phyloP scores from a whole-genome alignment of 2,113 vertebrate species.

The Pantherophis guttatus region DNA sequence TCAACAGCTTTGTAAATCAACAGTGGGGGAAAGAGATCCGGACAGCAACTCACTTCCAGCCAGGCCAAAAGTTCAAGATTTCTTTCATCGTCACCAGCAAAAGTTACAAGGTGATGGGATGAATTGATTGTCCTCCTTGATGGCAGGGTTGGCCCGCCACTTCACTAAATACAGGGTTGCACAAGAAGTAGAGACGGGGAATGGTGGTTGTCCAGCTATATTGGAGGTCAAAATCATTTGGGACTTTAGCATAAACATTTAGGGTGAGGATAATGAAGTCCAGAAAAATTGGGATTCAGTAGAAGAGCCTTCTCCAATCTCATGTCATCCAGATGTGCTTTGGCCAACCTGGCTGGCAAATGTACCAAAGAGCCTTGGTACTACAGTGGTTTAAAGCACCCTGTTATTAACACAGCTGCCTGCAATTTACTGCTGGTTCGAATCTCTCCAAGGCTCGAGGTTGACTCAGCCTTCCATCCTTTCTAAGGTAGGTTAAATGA shows the following conservation, averaged over 20 bases:
- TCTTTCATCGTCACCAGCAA: background rate
- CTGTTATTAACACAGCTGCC: no score
- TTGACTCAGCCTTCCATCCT: no score
- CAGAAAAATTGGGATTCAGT: no score
- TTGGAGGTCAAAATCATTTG: background rate
- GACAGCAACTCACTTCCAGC: background rate
- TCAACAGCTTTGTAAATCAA: background rate
- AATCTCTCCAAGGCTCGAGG: no score
- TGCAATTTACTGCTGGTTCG: no score
- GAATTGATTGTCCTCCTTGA: background rate
- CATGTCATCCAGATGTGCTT: background rate
- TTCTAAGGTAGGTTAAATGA: no score
- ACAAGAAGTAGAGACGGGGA: rapidly evolving
- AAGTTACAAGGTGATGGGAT: background rate
- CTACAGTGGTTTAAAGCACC: no score
- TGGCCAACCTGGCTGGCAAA: background rate
- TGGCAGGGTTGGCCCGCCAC: no score
- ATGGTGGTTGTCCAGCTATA: no score
- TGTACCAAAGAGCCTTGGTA: no score
- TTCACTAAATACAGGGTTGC: background rate
- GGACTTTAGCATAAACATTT: background rate
- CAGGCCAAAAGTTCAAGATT: background rate
- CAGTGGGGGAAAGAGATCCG: background rate
- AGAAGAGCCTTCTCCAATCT: background rate
- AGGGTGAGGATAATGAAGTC: background rate